These are phyloP conservation scores for Corvus hawaiiensis DNA, from an alignment of 2,113 vertebrate genomes.

Conservation along the genomic window DNA sequence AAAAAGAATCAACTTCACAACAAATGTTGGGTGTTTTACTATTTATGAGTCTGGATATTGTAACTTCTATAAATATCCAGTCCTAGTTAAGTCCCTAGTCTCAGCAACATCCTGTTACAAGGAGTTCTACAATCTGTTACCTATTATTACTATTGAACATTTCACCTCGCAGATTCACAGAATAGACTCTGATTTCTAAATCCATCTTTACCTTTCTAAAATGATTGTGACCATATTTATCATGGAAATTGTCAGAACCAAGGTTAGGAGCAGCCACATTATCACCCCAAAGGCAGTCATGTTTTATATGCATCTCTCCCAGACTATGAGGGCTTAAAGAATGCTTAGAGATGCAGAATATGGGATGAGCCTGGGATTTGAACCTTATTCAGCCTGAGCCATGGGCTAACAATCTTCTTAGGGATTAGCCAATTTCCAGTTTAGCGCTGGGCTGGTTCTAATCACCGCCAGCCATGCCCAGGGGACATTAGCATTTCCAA, in stretches of 20 bases:
- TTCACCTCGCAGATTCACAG: not conserved
- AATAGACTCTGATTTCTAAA: not conserved
- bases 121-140: not conserved
- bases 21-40: not conserved
- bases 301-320: not conserved
- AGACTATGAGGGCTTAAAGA: not conserved
- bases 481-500: not conserved
- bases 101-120: not conserved
- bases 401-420: not conserved
- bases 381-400: not conserved
- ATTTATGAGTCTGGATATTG: not conserved
- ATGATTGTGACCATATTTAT: not conserved
- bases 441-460: not conserved
- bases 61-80: not conserved
- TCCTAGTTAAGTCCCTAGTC: not conserved
- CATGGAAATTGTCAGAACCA: not conserved
- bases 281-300: not conserved
- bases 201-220: not conserved
- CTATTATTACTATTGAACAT: not conserved
- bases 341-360: not conserved
- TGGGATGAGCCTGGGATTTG: not conserved
- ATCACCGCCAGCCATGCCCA: not conserved
- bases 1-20: not conserved
- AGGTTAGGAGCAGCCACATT: not conserved
- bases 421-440: not conserved